Conservation (phyloP, 1,140 invertebrate genomes). For the Saccostrea glomerata region DNA sequence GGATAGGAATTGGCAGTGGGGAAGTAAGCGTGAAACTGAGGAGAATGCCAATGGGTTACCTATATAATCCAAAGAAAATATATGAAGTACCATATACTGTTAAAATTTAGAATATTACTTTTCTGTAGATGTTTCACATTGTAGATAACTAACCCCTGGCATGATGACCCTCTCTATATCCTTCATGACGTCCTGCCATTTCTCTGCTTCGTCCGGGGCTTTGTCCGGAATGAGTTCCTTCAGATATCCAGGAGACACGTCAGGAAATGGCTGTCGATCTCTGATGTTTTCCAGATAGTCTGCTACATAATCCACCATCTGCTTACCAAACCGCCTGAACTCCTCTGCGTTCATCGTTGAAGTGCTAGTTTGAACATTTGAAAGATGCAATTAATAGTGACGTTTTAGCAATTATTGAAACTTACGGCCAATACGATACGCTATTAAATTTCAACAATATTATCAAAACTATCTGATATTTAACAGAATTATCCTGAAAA, state of each 20-base stretch:
- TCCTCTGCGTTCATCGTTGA: slow-evolving; percentile 79
- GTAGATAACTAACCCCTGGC: slow-evolving; percentile 79
- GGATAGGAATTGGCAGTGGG: slow-evolving; percentile 97
- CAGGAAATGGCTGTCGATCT: slow-evolving; percentile 74
- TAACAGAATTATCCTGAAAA: background rate
- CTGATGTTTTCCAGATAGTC: slow-evolving; percentile 93
- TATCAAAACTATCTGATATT: background rate
- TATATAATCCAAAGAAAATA: slow-evolving; percentile 75
- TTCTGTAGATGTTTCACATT: no score
- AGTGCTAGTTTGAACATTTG: background rate
- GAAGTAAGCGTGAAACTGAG: slow-evolving; percentile 96
- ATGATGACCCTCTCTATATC: slow-evolving; percentile 83
- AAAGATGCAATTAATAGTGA: background rate
- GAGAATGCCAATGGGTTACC: slow-evolving; percentile 97
- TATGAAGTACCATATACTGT: no score
- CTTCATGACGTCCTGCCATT: slow-evolving; percentile 78
- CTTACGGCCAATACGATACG: background rate
- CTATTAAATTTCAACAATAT: background rate
- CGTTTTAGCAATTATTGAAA: background rate
- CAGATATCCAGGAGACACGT: slow-evolving; percentile 82
- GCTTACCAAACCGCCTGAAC: slow-evolving; percentile 82
- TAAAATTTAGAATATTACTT: no score
- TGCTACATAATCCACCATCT: slow-evolving; percentile 99
- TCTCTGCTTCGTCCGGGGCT: slow-evolving; percentile 66
- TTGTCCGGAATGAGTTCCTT: slow-evolving; percentile 76